Conservation (phyloP, 37 sponge, comb jelly and placozoan species). For the Oscarella lobularis region DNA sequence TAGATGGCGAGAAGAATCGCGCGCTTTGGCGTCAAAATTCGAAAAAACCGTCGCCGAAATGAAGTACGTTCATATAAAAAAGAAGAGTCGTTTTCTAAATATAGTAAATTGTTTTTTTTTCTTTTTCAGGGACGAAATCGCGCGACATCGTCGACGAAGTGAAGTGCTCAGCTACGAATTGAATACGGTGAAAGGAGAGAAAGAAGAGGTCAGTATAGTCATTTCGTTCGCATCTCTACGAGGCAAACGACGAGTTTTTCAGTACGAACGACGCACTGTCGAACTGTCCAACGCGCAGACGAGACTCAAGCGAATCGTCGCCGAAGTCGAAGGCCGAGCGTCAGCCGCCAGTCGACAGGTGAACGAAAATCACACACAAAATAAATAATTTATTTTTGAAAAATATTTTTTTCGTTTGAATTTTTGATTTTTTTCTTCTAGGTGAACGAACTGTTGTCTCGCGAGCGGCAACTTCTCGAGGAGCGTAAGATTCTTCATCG, state of each 20-base stretch:
- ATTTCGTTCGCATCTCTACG: not conserved
- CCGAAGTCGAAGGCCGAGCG: not conserved
- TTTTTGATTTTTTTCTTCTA: constrained; percentile 9
- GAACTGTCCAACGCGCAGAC: not conserved
- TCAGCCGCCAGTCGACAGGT: not conserved
- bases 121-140: too few species aligned
- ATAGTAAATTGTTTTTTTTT: too few species aligned
- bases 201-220: not conserved
- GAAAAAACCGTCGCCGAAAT: constrained; percentile 31
- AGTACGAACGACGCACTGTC: not conserved
- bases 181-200: not conserved
- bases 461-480: constrained; percentile 48
- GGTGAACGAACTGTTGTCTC: constrained; percentile 22
- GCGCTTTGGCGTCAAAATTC: constrained; percentile 38
- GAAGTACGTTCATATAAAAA: constrained; percentile 15
- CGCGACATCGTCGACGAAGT: too few species aligned
- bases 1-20: constrained; percentile 70
- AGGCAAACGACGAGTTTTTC: not conserved
- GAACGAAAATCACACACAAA: not conserved
- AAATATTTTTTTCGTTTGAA: not conserved
- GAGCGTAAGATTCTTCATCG: constrained; percentile 45
- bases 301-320: not conserved
- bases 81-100: too few species aligned
- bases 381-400: not conserved
- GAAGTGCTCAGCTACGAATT: not conserved